These are phyloP conservation scores for Quadroppia sp. DNA, from an alignment of 2,888 invertebrate species.

Conservation along the genomic window DNA sequence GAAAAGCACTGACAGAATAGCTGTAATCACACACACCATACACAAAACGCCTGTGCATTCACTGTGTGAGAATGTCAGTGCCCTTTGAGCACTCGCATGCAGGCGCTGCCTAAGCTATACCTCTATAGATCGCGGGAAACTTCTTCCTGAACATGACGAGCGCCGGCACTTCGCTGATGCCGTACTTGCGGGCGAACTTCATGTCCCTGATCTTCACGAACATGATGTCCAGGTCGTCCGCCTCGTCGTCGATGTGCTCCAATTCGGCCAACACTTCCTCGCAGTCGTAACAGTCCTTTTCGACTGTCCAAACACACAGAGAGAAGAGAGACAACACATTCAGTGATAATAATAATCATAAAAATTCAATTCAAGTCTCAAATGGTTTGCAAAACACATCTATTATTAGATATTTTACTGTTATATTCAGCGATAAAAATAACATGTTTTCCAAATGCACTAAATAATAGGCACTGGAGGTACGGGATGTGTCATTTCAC, in stretches of 20 bases:
- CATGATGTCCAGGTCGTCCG: slow-evolving; percentile 86
- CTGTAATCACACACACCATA: too few relatives aligned
- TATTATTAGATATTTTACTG: too few relatives aligned
- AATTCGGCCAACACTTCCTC: slow-evolving; percentile 74
- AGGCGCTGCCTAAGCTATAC: slow-evolving; percentile 54
- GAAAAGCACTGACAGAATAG: background rate
- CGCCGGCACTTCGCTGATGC: slow-evolving; percentile 81
- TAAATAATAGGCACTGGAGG: too few relatives aligned
- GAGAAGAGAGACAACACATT: background rate
- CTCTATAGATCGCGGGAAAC: slow-evolving; percentile 88
- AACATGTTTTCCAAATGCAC: too few relatives aligned
- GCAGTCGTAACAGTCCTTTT: slow-evolving; percentile 75
- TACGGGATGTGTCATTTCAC: too few relatives aligned
- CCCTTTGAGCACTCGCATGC: too few relatives aligned
- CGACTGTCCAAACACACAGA: slow-evolving; percentile 66
- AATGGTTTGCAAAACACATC: too few relatives aligned
- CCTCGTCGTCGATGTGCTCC: slow-evolving; percentile 91
- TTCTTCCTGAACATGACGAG: slow-evolving; percentile 85
- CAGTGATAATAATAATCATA: too few relatives aligned
- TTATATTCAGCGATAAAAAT: too few relatives aligned
- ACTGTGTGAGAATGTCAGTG: too few relatives aligned
- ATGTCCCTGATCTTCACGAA: slow-evolving; percentile 91
- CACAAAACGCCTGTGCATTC: too few relatives aligned
- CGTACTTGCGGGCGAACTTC: slow-evolving; percentile 87
- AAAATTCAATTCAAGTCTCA: too few relatives aligned